phyloP scores from a whole-genome alignment of 1,140 invertebrate species.

The Neomicropteryx cornuta region DNA sequence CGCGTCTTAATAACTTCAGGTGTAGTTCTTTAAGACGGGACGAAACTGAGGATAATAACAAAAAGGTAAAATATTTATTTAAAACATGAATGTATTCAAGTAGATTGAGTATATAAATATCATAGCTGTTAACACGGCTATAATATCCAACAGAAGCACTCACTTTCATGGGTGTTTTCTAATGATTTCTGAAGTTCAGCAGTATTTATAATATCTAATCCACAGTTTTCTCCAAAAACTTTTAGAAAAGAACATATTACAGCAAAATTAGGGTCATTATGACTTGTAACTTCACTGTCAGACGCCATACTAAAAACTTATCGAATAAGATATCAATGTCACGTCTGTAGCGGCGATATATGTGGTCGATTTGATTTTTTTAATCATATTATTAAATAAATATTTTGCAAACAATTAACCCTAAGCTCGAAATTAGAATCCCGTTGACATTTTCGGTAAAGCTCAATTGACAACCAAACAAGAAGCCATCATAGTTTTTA shows the following conservation, averaged over 20 bases:
- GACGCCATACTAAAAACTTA: slow-evolving; percentile 62
- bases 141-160: slow-evolving; percentile 18
- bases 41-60: slow-evolving; percentile 57
- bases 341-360: background rate
- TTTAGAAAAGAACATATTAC: slow-evolving; percentile 89
- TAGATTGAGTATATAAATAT: background rate
- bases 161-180: slow-evolving; percentile 80
- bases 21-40: slow-evolving; percentile 73
- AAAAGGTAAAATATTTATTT: slow-evolving; percentile 29
- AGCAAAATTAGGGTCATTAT: slow-evolving; percentile 91
- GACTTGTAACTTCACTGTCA: slow-evolving; percentile 73
- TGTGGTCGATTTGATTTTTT: background rate
- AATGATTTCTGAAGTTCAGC: slow-evolving; percentile 75
- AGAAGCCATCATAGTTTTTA: slow-evolving; percentile 15
- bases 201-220: slow-evolving; percentile 64
- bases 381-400: background rate
- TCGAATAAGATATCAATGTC: background rate
- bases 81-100: slow-evolving; percentile 14
- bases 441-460: background rate
- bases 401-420: background rate
- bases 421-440: background rate
- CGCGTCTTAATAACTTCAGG: slow-evolving; percentile 79
- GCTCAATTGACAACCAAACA: slow-evolving; percentile 11
- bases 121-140: background rate
- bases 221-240: slow-evolving; percentile 73